Conservation (phyloP, 2,113 vertebrate genomes). For the Ascaphus truei region DNA sequence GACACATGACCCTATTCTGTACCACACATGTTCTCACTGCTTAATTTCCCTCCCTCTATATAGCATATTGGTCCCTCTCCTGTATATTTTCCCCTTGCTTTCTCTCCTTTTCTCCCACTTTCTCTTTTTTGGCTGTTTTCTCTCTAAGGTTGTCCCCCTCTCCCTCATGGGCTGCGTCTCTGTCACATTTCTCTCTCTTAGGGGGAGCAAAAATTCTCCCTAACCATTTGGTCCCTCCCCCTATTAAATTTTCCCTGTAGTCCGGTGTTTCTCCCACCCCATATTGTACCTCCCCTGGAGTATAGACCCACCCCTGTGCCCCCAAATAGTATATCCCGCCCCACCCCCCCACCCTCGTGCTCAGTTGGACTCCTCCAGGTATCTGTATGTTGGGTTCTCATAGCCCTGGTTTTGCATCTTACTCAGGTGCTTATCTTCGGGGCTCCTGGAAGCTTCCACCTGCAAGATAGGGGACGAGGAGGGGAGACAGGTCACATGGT, state of each 20-base stretch:
- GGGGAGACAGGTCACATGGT: neutral
- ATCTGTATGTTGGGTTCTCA: slow-evolving; percentile 80
- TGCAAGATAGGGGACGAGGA: slow-evolving; percentile 43
- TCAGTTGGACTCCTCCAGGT: slow-evolving; percentile 82
- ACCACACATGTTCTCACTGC: neutral
- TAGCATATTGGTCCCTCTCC: neutral
- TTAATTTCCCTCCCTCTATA: neutral
- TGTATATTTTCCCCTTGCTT: neutral
- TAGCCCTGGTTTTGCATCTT: slow-evolving; percentile 83
- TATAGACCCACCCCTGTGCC: slow-evolving; percentile 1
- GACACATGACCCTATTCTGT: slow-evolving; percentile 5
- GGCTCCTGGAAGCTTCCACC: slow-evolving; percentile 76
- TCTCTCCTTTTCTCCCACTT: neutral
- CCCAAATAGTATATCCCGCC: neutral
- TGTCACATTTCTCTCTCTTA: neutral
- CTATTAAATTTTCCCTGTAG: slow-evolving; percentile 17
- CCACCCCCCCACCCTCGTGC: neutral
- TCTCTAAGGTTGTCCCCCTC: neutral
- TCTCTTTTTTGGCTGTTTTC: neutral
- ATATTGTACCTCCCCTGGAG: neutral
- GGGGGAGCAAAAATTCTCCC: neutral
- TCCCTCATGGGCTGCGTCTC: neutral
- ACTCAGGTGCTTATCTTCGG: slow-evolving; percentile 74
- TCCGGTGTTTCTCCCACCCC: neutral
- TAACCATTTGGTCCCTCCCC: neutral